Evolutionary conservation across 2,113 vertebrate species (phyloP).

Genomic region (Rhizomys pruinosus): DNA sequence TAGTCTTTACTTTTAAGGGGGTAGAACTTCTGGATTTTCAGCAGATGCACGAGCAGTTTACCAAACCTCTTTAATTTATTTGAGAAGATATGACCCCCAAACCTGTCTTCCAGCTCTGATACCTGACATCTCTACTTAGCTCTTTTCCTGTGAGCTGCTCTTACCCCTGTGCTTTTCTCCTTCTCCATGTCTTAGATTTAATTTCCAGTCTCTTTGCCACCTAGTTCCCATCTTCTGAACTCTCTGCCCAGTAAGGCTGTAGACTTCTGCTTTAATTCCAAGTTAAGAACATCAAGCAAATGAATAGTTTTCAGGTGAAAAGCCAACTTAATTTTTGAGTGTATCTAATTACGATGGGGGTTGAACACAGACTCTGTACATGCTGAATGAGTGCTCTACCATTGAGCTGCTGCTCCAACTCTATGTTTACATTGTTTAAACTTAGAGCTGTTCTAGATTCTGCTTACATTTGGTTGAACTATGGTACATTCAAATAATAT

Average conservation of each 20-base stretch:
- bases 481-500: neutral
- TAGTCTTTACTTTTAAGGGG: neutral
- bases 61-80: neutral
- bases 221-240: neutral
- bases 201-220: neutral
- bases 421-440: neutral
- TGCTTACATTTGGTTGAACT: neutral
- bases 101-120: neutral
- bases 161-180: neutral
- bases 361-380: neutral
- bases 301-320: neutral
- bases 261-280: neutral
- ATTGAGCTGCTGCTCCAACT: neutral
- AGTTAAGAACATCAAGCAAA: neutral
- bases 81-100: neutral
- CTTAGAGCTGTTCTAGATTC: neutral
- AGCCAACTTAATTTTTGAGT: neutral
- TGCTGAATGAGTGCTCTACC: neutral
- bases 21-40: neutral
- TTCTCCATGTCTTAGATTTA: neutral
- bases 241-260: neutral
- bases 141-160: neutral
- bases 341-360: neutral
- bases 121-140: neutral
- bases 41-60: neutral